phyloP scores from a whole-genome alignment of 2,113 vertebrate species.

The Panthera uncia region DNA sequence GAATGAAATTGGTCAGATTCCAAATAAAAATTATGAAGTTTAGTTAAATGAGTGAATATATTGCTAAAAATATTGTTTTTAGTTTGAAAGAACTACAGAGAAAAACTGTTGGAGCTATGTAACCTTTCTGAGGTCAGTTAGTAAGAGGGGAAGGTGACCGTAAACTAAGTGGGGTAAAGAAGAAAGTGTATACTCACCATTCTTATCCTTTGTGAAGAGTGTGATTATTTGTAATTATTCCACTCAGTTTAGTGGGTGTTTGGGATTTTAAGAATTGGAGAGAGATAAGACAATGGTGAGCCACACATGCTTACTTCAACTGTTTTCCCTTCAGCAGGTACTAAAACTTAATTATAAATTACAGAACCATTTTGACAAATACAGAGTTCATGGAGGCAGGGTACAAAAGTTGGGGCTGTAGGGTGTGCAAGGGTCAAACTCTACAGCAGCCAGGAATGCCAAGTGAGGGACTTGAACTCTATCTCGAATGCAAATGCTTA shows the following conservation, averaged over 20 bases:
- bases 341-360: not conserved
- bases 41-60: not conserved
- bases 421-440: not conserved
- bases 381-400: not conserved
- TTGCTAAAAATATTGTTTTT: not conserved
- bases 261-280: conserved; percentile 2
- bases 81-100: conserved; percentile 13
- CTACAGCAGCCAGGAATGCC: not conserved
- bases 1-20: not conserved
- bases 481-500: not conserved
- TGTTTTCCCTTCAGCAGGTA: not conserved
- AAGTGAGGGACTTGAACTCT: not conserved
- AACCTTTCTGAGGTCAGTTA: not conserved
- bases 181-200: not conserved
- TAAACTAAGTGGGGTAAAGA: not conserved
- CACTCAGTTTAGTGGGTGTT: not conserved
- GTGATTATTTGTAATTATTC: not conserved
- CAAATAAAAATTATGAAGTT: not conserved
- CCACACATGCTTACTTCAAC: conserved; percentile 1
- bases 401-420: not conserved
- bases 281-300: not conserved
- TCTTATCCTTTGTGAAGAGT: not conserved
- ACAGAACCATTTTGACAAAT: not conserved
- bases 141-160: not conserved
- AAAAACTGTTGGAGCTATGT: not conserved